phyloP scores from a whole-genome alignment of 1,140 invertebrate species.

The Calliopsis andreniformis region DNA sequence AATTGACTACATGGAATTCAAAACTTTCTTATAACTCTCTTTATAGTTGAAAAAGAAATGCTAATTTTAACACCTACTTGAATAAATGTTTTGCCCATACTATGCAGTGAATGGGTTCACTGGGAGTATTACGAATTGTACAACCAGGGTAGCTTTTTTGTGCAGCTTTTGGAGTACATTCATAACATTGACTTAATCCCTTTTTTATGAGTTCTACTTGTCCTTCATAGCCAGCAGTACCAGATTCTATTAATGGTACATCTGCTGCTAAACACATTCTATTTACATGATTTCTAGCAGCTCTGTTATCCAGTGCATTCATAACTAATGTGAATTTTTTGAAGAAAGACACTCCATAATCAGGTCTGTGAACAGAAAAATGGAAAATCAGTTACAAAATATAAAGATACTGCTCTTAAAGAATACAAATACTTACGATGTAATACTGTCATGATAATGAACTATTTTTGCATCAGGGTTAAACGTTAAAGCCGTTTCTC shows the following conservation, averaged over 20 bases:
- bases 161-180: conserved; percentile 95
- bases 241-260: conserved; percentile 97
- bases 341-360: conserved; percentile 96
- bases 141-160: conserved; percentile 98
- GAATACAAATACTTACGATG: conserved; percentile 85
- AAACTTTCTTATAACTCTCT: conserved; percentile 9
- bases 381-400: conserved; percentile 3
- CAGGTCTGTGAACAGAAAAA: conserved; percentile 85
- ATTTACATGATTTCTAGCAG: conserved; percentile 99
- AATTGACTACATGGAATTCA: conserved; percentile 88
- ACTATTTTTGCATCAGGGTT: conserved; percentile 94
- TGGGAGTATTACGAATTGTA: conserved; percentile 99
- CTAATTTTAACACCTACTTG: conserved; percentile 86
- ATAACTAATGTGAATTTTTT: conserved; percentile 96
- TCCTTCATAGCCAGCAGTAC: conserved; percentile 97
- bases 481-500: conserved; percentile 93
- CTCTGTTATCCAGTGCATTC: conserved; percentile 98
- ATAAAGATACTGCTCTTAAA: background rate
- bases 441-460: conserved; percentile 96
- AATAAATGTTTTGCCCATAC: conserved; percentile 99
- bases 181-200: conserved; percentile 97
- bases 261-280: conserved; percentile 98
- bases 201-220: conserved; percentile 95
- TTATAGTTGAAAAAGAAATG: conserved; percentile 20
- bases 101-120: conserved; percentile 99